phyloP scores from a whole-genome alignment of 2,797 vertebrate genomes.

The Thripadectes ignobilis region DNA sequence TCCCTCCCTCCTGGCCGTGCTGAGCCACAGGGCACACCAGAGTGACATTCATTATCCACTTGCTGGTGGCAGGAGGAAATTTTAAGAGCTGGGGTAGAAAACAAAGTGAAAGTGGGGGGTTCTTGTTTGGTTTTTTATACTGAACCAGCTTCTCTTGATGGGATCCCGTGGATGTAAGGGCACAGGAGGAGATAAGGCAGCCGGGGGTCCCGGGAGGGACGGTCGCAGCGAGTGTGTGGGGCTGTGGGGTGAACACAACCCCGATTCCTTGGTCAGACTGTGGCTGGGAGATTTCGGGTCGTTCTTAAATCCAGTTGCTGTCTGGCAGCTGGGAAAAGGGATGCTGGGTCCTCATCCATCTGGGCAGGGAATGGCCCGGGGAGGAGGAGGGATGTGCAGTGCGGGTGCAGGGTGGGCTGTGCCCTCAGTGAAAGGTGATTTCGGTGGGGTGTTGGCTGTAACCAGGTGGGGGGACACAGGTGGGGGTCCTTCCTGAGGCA shows the following conservation, averaged over 20 bases:
- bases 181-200: constrained; percentile 10
- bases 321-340: not conserved
- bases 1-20: not conserved
- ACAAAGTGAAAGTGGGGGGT: not conserved
- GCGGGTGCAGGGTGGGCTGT: not conserved
- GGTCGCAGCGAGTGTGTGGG: not conserved
- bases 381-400: not conserved
- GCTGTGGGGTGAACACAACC: not conserved
- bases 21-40: not conserved
- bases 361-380: not conserved
- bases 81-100: not conserved
- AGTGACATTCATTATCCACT: rapidly evolving
- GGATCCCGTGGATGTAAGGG: not conserved
- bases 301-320: not conserved
- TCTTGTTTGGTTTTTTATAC: not conserved
- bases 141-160: not conserved
- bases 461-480: rapidly evolving
- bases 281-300: not conserved
- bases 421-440: not conserved
- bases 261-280: not conserved
- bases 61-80: not conserved
- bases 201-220: not conserved
- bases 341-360: rapidly evolving
- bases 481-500: constrained; percentile 10
- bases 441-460: not conserved